Conservation (phyloP, 2,888 invertebrate species). For the Mythimna lalbum region DNA sequence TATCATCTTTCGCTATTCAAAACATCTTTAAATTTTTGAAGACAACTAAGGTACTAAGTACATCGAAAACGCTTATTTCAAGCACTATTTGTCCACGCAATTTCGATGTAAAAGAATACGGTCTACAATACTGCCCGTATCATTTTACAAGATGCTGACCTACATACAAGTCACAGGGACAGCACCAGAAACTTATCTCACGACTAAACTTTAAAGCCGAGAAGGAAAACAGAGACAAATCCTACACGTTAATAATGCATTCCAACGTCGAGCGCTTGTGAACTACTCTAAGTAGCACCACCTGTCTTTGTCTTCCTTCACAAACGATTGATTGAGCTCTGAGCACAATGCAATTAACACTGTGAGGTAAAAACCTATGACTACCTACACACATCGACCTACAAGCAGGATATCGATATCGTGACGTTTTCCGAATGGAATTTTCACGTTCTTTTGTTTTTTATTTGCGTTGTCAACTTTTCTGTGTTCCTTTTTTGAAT, state of each 20-base stretch:
- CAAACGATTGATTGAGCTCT: slow-evolving; percentile 23
- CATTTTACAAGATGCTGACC: slow-evolving; percentile 13
- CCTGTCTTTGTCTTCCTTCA: slow-evolving; percentile 39
- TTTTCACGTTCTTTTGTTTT: slow-evolving; percentile 16
- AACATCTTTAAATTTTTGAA: not conserved
- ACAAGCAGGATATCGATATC: not conserved
- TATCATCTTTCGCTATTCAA: not conserved
- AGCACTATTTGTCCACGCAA: not conserved
- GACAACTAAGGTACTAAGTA: not conserved
- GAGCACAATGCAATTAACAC: slow-evolving; percentile 24
- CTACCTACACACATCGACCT: not conserved
- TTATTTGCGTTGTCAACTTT: not conserved
- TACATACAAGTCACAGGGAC: slow-evolving; percentile 3
- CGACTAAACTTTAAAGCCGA: slow-evolving; percentile 15
- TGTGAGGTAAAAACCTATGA: not conserved
- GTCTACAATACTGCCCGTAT: not conserved
- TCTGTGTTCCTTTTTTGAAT: not conserved
- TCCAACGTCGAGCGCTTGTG: slow-evolving; percentile 26
- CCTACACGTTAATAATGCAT: slow-evolving; percentile 42
- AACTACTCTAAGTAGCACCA: slow-evolving; percentile 43
- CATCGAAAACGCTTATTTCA: not conserved
- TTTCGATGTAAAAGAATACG: not conserved
- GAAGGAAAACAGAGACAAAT: slow-evolving; percentile 36
- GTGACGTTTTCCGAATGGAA: slow-evolving; percentile 10
- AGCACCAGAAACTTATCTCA: slow-evolving; percentile 23